A percentile compares a stretch with the other conserved stretches of the same genome.
Evolutionary conservation across 2,888 invertebrate genomes (phyloP).

Genomic region (Buathra laborator): DNA sequence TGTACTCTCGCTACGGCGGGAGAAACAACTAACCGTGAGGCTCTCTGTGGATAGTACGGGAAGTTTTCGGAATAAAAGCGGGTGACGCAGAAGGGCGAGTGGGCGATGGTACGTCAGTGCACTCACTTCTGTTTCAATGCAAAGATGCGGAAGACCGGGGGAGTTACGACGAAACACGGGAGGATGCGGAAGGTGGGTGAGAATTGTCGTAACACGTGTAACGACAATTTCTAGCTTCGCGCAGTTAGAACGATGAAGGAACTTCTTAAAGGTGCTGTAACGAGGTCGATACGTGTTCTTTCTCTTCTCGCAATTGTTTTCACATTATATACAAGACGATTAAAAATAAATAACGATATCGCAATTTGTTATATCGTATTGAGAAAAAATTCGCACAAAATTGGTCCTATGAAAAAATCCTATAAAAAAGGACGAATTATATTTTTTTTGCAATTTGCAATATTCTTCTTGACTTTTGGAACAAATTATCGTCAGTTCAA

Average conservation of each 20-base stretch:
- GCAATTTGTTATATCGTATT: no score
- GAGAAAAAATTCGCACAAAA: no score
- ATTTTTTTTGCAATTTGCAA: no score
- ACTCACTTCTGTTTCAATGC: neutral
- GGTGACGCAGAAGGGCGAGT: conserved; percentile 10
- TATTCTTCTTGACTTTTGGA: no score
- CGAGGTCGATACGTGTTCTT: conserved; percentile 50
- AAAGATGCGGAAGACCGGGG: neutral
- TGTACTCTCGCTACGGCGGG: conserved; percentile 34
- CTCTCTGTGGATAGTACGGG: conserved; percentile 10
- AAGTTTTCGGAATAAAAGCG: conserved; percentile 57
- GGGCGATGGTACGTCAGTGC: neutral
- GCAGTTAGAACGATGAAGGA: conserved; percentile 43
- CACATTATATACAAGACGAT: neutral
- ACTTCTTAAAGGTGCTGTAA: conserved; percentile 74
- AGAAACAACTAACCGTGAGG: conserved; percentile 47
- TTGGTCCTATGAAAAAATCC: no score
- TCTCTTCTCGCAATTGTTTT: neutral
- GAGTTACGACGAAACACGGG: neutral
- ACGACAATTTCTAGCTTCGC: neutral
- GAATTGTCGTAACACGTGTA: conserved; percentile 50
- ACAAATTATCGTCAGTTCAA: no score
- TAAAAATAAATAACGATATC: no score
- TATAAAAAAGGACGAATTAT: no score
- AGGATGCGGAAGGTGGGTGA: neutral